Conservation (phyloP, 2,797 vertebrate genomes). For the Pantherophis vulpinus region DNA sequence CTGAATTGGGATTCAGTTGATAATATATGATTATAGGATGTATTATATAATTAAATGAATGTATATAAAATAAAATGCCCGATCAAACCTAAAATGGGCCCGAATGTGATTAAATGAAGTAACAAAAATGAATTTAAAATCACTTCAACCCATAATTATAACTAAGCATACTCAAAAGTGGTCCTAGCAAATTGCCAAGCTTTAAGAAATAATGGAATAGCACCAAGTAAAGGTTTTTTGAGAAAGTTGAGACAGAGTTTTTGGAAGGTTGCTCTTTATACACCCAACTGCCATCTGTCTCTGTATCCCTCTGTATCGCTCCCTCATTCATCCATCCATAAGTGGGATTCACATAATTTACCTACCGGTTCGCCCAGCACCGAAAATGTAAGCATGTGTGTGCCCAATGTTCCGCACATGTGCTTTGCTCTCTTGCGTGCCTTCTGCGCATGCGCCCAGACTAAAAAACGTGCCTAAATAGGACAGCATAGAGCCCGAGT, state of each 20-base stretch:
- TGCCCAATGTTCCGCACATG: too few relatives aligned
- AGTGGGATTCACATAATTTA: too few relatives aligned
- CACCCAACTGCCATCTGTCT: too few relatives aligned
- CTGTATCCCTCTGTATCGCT: too few relatives aligned
- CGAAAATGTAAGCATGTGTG: too few relatives aligned
- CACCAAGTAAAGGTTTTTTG: neutral
- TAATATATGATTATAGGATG: neutral
- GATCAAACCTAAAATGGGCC: neutral
- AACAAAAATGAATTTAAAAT: neutral
- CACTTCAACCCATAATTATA: neutral
- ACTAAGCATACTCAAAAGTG: neutral
- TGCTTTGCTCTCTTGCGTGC: too few relatives aligned
- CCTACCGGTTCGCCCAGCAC: too few relatives aligned
- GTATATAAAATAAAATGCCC: neutral
- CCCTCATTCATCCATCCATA: too few relatives aligned
- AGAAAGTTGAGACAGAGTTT: neutral
- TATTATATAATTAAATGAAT: neutral
- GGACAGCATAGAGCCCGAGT: too few relatives aligned
- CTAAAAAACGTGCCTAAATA: too few relatives aligned
- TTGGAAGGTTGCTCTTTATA: too few relatives aligned
- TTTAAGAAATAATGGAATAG: neutral
- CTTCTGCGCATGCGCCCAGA: too few relatives aligned
- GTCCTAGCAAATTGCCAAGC: neutral
- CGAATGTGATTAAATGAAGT: neutral
- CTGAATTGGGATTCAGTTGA: neutral